Base-by-base conservation (phyloP, 2,888 invertebrate genomes). In the Acleris literana region DNA sequence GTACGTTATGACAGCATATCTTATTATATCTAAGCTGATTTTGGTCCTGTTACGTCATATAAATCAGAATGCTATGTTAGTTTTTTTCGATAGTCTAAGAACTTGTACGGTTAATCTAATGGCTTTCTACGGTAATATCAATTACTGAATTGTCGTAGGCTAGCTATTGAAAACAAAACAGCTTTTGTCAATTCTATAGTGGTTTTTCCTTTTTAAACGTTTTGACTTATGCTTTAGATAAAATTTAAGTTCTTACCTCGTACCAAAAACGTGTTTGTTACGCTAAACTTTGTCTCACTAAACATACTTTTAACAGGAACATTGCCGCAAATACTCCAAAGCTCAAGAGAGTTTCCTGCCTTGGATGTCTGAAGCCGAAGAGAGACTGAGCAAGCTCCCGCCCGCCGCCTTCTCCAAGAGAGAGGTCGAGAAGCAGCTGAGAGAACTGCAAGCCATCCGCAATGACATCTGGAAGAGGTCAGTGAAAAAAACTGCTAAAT, bases 391-490 rank as follows among this genome's bases (percentile, higher is more conserved):
- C 62, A 94, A 95, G 70, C 91, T 98, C 20, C 95, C 95, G 22
- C 96, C 97, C 0, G 95, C 96, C 0, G 95, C 95, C 1, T 96
- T 98, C 88, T 96, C 97, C 70, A 96, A 97, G 80, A 95, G 96
- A 68, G 97, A 97, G 75, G 95, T 98, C 17, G 97, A 97, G 80
- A 96, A 96, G 74, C 97, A 98, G 81, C 91, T 99, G 5, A 95
- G 96, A 61, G 98, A 98, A 76, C 90, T 98, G 63, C 97, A 98
- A 78, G 94, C 94, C 57, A 96, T 99, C 93, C 95, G 98, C 75
- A 98, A 98, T 78, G 99, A 99, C 77, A 95, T 98, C 0, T 97
- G 98, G 96, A 97, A 98, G 85, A 97, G 93, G 93, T 90, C 17
- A 68, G 72, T 25, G 64, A n/a, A 11, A 0, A 13, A 39, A 0